Evolutionary conservation across 2,113 vertebrate species (phyloP).

Genomic region (Zosterops borbonicus): DNA sequence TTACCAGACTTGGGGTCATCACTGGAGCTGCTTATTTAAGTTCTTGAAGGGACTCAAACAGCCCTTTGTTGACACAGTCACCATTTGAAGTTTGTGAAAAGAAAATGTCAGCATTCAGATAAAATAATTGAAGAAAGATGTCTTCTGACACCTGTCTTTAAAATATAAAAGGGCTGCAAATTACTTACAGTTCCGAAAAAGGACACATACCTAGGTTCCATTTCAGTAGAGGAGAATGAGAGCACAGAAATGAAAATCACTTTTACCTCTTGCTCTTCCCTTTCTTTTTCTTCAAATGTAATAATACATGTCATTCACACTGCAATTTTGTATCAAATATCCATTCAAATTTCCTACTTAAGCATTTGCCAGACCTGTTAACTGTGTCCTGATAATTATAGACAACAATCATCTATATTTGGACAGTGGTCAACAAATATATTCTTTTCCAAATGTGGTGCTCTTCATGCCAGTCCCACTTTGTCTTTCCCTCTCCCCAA

Average conservation of each 20-base stretch:
- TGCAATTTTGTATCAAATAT: neutral
- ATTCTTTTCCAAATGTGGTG: neutral
- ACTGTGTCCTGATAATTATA: neutral
- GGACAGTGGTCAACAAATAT: neutral
- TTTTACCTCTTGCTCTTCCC: neutral
- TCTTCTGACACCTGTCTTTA: slow-evolving; percentile 1
- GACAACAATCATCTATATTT: neutral
- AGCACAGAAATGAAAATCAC: neutral
- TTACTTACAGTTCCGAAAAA: slow-evolving; percentile 17
- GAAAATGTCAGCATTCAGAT: slow-evolving; percentile 20
- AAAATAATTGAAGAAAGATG: slow-evolving; percentile 21
- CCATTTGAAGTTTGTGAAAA: slow-evolving; percentile 1
- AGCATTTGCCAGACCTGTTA: neutral
- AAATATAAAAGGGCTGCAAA: slow-evolving; percentile 1
- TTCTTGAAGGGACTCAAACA: neutral
- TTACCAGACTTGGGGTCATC: neutral
- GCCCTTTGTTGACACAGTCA: neutral
- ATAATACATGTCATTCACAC: neutral
- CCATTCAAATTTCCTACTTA: neutral
- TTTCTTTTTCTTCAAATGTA: neutral
- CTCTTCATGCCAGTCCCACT: neutral
- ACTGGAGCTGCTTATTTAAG: neutral
- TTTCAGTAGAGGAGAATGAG: neutral
- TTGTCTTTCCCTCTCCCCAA: neutral
- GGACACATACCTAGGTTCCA: neutral